Conservation (phyloP, 2,113 vertebrate species). For the Caranx ignobilis region DNA sequence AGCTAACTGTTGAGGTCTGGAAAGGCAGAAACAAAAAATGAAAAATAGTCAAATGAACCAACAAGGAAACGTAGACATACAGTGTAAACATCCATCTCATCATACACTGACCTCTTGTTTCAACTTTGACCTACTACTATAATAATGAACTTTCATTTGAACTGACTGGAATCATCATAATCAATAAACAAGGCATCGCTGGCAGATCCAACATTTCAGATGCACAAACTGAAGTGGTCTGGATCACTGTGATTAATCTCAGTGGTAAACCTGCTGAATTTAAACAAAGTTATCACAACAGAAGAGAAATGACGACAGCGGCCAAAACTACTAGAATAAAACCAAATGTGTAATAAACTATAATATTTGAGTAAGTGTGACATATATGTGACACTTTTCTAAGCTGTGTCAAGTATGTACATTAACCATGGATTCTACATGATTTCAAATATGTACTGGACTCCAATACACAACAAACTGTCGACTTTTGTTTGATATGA, state of each 20-base stretch:
- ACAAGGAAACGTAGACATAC: background rate
- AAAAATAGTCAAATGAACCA: background rate
- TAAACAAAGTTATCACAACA: background rate
- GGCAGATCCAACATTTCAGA: too few relatives aligned
- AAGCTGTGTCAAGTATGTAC: too few relatives aligned
- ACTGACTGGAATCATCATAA: background rate
- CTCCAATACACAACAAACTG: background rate
- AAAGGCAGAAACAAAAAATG: background rate
- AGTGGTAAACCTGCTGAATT: background rate
- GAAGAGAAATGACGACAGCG: too few relatives aligned
- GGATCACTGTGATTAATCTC: background rate
- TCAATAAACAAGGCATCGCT: too few relatives aligned
- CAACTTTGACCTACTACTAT: background rate
- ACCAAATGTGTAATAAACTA: too few relatives aligned
- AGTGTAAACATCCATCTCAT: background rate
- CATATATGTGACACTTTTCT: too few relatives aligned
- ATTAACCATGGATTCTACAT: too few relatives aligned
- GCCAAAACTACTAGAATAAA: too few relatives aligned
- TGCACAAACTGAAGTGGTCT: background rate
- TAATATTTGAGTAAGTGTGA: background rate
- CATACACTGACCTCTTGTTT: background rate
- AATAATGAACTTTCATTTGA: background rate
- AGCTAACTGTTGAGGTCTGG: too few relatives aligned
- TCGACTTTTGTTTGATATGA: background rate
- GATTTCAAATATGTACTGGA: background rate